These are phyloP conservation scores for Grammomys dolichurus DNA, from an alignment of 2,113 vertebrate genomes.

Conservation along the genomic window DNA sequence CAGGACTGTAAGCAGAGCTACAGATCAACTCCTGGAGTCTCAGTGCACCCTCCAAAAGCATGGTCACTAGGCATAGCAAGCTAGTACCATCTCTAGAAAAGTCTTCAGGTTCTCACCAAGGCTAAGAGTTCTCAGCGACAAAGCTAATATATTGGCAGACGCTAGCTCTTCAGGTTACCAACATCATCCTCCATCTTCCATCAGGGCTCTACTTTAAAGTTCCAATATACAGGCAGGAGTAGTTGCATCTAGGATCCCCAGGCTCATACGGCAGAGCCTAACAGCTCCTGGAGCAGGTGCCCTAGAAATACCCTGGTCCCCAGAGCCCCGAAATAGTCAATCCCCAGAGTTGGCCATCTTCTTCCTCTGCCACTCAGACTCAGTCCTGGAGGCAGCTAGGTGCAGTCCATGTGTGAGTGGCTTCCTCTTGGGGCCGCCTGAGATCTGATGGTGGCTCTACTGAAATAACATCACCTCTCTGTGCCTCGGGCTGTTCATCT, in stretches of 20 bases:
- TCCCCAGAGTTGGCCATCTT: no score
- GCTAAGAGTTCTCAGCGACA: background rate
- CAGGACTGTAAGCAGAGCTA: background rate
- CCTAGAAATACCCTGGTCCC: background rate
- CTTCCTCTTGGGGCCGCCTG: background rate
- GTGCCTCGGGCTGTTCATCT: conserved; percentile 4
- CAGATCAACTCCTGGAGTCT: background rate
- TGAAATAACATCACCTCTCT: background rate
- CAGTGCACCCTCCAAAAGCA: background rate
- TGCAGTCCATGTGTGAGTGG: accelerated
- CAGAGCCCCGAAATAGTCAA: no score
- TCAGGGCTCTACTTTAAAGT: background rate
- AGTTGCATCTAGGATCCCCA: accelerated
- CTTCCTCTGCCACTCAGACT: background rate
- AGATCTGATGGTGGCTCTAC: background rate
- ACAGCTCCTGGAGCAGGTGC: background rate
- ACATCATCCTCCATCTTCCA: accelerated
- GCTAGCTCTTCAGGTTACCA: background rate
- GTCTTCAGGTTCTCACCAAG: background rate
- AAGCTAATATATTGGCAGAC: background rate
- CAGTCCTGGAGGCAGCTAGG: background rate
- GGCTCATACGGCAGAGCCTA: background rate
- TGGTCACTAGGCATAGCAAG: background rate
- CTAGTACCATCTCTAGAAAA: background rate
- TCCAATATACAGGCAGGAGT: background rate